These are phyloP conservation scores for Archocentrus centrarchus DNA, from an alignment of 2,113 vertebrate species.

Conservation along the genomic window DNA sequence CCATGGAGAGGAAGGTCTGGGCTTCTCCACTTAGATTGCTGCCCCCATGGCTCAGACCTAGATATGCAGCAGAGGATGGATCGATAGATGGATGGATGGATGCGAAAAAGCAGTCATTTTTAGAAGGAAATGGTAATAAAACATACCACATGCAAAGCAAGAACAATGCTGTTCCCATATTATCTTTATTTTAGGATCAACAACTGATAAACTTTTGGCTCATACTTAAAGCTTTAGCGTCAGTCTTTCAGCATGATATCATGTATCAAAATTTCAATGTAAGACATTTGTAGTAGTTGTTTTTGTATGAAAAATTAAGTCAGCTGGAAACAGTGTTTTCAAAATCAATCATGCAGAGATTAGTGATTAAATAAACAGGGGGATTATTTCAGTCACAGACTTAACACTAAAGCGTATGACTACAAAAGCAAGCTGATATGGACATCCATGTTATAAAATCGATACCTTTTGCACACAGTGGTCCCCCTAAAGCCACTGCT, in stretches of 20 bases:
- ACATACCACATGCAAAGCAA: neutral
- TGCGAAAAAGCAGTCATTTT: neutral
- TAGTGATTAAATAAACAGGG: neutral
- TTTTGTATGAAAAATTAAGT: neutral
- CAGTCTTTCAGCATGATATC: neutral
- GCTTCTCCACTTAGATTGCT: neutral
- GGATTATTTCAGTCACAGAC: neutral
- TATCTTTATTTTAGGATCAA: neutral
- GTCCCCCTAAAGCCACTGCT: neutral
- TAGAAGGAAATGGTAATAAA: neutral
- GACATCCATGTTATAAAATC: neutral
- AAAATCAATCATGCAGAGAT: neutral
- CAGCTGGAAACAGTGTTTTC: neutral
- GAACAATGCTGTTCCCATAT: accelerated
- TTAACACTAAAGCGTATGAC: neutral
- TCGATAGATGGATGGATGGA: neutral
- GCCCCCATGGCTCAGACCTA: no score
- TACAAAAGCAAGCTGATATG: neutral
- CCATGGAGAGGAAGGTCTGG: neutral
- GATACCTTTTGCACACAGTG: neutral
- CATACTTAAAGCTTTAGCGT: neutral
- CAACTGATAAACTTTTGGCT: neutral
- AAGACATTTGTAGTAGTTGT: neutral
- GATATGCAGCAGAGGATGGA: no score
- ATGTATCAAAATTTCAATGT: no score